Percentiles rank a stretch among this genome's conserved stretches.
Conservation (phyloP, 1,140 invertebrate species). For the Galendromus occidentalis region DNA sequence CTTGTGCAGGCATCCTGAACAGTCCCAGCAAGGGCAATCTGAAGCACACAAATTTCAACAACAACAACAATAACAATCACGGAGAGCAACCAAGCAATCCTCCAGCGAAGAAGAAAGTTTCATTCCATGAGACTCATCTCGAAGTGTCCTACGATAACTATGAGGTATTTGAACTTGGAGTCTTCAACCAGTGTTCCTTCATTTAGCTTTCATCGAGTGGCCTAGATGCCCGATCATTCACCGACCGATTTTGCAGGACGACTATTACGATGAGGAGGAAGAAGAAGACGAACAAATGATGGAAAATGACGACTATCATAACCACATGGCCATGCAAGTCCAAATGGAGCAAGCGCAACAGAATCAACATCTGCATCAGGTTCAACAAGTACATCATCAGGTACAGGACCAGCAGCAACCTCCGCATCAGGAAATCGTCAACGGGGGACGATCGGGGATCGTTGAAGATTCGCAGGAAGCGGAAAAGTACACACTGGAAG, state of each 20-base stretch:
- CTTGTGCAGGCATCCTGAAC: background rate
- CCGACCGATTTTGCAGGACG: background rate
- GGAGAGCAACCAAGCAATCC: conserved; percentile 11
- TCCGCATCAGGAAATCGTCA: background rate
- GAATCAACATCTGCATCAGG: background rate
- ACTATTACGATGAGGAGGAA: conserved; percentile 10
- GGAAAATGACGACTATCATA: background rate
- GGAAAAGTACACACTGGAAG: conserved; percentile 18
- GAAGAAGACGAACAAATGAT: conserved; percentile 13
- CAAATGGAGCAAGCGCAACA: background rate
- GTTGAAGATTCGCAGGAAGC: conserved; percentile 5
- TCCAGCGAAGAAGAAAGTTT: conserved; percentile 22
- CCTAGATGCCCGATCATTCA: no score
- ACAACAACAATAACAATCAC: background rate
- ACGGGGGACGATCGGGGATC: background rate
- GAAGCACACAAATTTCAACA: background rate
- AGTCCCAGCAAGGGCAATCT: conserved; percentile 10
- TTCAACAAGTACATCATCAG: background rate
- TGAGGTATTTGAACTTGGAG: background rate
- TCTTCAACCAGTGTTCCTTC: no score
- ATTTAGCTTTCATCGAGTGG: no score
- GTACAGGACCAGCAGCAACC: background rate
- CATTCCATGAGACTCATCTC: conserved; percentile 21
- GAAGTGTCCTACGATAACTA: conserved; percentile 15
- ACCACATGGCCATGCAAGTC: conserved; percentile 11